Percentiles rank a stretch among this genome's conserved stretches.
Evolutionary conservation across 2,113 vertebrate genomes (phyloP).

Genomic region (Furnarius figulus): DNA sequence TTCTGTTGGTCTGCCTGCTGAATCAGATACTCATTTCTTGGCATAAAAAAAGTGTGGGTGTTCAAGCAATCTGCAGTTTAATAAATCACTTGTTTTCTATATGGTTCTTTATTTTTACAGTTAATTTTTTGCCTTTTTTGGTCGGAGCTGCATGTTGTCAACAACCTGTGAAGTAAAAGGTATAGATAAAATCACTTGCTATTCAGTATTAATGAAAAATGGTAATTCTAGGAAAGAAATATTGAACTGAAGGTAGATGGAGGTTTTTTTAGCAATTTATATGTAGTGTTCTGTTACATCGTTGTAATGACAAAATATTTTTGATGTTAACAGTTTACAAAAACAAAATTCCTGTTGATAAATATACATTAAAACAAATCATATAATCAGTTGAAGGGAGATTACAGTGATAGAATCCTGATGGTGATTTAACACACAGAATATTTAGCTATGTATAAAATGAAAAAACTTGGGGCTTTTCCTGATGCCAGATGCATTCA

Average conservation of each 20-base stretch:
- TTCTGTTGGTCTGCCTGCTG: not conserved
- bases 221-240: not conserved
- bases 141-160: not conserved
- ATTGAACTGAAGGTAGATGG: not conserved
- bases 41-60: not conserved
- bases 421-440: not conserved
- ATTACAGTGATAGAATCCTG: not conserved
- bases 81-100: not conserved
- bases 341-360: not conserved
- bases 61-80: not conserved
- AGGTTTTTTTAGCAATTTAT: not conserved
- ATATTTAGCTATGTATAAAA: not conserved
- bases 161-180: not conserved
- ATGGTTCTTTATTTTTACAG: not conserved
- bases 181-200: not conserved
- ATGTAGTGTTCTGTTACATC: not conserved
- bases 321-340: not conserved
- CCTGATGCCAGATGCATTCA: not conserved
- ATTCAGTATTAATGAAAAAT: not conserved
- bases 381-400: not conserved
- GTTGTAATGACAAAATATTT: not conserved
- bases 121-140: not conserved
- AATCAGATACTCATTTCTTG: constrained; percentile 38
- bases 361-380: not conserved
- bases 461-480: not conserved